Conservation (phyloP, 1,140 invertebrate species). For the Stratiolaelaps scimitus region DNA sequence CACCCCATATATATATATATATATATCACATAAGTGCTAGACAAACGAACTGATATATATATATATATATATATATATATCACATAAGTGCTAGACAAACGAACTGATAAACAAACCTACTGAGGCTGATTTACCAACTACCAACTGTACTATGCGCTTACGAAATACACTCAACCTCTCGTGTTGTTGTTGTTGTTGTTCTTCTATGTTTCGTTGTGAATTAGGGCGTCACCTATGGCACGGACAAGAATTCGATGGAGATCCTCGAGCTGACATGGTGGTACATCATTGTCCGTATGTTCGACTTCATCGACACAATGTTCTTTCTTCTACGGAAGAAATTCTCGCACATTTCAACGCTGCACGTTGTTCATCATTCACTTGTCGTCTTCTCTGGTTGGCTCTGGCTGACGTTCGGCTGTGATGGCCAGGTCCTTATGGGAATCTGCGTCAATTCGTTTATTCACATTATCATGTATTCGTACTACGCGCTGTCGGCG, state of each 20-base stretch:
- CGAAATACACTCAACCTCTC: no score
- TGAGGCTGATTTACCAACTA: no score
- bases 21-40: no score
- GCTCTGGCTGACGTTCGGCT: constrained; percentile 74
- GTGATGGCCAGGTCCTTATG: constrained; percentile 9
- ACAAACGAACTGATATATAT: no score
- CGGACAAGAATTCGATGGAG: constrained; percentile 26
- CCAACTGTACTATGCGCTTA: no score
- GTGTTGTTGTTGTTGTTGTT: no score
- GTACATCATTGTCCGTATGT: constrained; percentile 13
- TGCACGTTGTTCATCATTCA: constrained; percentile 87
- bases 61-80: no score
- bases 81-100: no score
- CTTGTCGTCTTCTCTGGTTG: constrained; percentile 86
- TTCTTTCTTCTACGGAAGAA: constrained; percentile 84
- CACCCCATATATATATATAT: no score
- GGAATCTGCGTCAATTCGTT: constrained; percentile 57
- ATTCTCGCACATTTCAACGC: constrained; percentile 74
- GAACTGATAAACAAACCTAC: no score
- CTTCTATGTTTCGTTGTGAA: no score
- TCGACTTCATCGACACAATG: constrained; percentile 27
- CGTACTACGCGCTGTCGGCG: constrained; percentile 45
- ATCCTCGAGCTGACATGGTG: constrained; percentile 14
- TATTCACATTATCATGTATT: constrained; percentile 53
- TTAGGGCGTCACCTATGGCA: constrained; percentile 4